phyloP scores from a whole-genome alignment of 2,888 invertebrate species.

The Quadroppia sp. region DNA sequence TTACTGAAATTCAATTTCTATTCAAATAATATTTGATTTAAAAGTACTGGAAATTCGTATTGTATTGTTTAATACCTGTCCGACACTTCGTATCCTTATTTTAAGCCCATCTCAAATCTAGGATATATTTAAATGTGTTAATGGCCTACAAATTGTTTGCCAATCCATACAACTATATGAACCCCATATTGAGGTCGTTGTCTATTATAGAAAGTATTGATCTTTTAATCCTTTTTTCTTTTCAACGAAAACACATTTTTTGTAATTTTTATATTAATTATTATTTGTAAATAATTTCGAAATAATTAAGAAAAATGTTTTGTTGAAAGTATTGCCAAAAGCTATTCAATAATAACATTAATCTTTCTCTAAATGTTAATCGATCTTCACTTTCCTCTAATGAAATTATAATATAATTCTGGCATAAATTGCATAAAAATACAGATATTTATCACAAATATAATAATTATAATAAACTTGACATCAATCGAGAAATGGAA shows the following conservation, averaged over 20 bases:
- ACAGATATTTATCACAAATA: neutral
- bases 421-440: neutral
- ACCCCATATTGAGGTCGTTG: neutral
- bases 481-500: neutral
- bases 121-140: conserved; percentile 25
- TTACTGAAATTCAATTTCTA: too few species aligned
- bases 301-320: too few species aligned
- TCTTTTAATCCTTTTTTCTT: neutral
- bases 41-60: too few species aligned
- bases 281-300: too few species aligned
- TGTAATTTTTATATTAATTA: too few species aligned
- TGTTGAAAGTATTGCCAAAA: too few species aligned
- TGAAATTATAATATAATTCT: neutral
- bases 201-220: neutral
- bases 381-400: neutral
- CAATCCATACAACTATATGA: neutral
- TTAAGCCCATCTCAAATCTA: neutral
- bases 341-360: neutral
- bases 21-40: too few species aligned
- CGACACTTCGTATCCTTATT: neutral
- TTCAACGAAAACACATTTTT: neutral
- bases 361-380: neutral
- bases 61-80: neutral
- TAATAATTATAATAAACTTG: neutral
- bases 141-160: conserved; percentile 23